These are phyloP conservation scores for Ageneiosus marmoratus DNA, from an alignment of 2,113 vertebrate species.

Conservation along the genomic window DNA sequence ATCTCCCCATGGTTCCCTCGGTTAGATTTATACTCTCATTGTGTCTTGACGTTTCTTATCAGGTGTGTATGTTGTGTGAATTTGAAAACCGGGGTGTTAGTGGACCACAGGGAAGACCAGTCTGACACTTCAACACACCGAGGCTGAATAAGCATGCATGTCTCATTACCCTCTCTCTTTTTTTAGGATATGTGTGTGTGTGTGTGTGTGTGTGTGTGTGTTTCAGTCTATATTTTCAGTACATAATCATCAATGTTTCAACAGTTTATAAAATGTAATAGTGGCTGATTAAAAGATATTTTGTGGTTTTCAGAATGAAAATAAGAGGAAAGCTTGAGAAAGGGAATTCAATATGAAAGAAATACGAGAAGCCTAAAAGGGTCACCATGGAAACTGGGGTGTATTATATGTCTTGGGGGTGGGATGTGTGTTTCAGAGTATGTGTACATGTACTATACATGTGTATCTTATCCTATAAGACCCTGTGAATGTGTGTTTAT, in stretches of 20 bases:
- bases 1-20: too few relatives aligned
- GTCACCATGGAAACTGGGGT: conserved; percentile 51
- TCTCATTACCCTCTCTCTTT: not conserved
- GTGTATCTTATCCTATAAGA: conserved; percentile 9
- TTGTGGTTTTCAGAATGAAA: not conserved
- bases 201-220: conserved; percentile 18
- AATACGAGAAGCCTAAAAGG: conserved; percentile 4
- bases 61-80: conserved; percentile 6
- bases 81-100: conserved; percentile 22
- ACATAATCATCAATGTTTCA: not conserved
- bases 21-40: not conserved
- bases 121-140: conserved; percentile 1
- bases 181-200: not conserved
- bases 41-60: not conserved
- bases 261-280: not conserved
- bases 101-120: not conserved
- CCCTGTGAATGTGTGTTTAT: conserved; percentile 7
- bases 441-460: not conserved
- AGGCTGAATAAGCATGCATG: not conserved
- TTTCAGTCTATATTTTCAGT: not conserved
- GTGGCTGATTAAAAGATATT: conserved; percentile 25
- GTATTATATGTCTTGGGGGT: conserved; percentile 39
- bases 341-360: conserved; percentile 23
- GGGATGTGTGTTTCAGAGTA: not conserved
- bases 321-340: not conserved